A percentile compares a stretch with the other conserved stretches of the same genome.
phyloP scores from a whole-genome alignment of 2,797 vertebrate species.

The Rhabdophis nuchalis region DNA sequence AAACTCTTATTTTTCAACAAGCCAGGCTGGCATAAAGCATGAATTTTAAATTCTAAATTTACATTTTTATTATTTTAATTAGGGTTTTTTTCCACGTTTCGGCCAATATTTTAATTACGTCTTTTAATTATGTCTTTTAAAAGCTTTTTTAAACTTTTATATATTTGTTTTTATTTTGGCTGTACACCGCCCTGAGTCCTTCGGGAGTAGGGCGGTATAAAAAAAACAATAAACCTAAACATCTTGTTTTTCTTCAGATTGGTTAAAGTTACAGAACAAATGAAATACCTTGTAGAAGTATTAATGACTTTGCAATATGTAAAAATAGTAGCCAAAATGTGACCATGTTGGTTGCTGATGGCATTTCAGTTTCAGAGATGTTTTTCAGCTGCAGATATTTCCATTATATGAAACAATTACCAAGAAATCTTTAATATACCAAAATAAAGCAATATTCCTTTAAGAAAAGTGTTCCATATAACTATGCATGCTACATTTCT shows the following conservation, averaged over 20 bases:
- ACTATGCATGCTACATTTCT: background rate
- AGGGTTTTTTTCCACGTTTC: no score
- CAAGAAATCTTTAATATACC: background rate
- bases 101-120: no score
- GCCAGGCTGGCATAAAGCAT: no score
- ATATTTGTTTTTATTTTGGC: no score
- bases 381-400: background rate
- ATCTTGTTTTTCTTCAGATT: background rate
- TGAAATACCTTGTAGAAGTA: background rate
- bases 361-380: background rate
- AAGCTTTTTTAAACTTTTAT: no score
- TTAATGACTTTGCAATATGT: background rate
- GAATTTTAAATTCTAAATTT: no score
- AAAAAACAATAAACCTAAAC: no score
- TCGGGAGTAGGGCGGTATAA: no score
- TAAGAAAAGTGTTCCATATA: background rate
- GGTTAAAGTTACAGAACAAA: background rate
- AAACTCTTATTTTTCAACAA: no score
- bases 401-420: background rate
- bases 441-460: background rate
- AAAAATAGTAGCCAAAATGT: background rate
- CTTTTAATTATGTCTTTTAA: no score
- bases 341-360: background rate
- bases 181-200: no score
- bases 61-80: no score